Percentiles rank a stretch among this genome's conserved stretches.
Evolutionary conservation across 2,888 invertebrate genomes (phyloP).

Genomic region (Torymus tubicola): DNA sequence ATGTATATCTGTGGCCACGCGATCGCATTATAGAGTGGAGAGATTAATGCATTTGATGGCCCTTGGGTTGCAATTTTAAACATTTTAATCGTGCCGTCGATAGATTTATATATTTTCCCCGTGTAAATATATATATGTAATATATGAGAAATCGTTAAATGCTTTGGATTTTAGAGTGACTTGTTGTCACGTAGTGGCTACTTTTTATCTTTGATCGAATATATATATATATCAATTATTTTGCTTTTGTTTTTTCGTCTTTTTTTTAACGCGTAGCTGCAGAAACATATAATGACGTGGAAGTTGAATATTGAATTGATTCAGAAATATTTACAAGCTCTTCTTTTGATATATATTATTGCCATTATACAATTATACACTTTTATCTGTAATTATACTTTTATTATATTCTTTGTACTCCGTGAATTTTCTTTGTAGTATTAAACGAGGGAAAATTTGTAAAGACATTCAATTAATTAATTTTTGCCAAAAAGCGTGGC

Average conservation of each 20-base stretch:
- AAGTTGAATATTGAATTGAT: constrained; percentile 13
- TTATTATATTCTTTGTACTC: constrained; percentile 37
- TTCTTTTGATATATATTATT: constrained; percentile 39
- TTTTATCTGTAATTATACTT: constrained; percentile 34
- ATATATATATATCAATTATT: neutral
- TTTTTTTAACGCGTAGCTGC: constrained; percentile 14
- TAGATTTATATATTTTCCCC: no score
- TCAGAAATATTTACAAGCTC: constrained; percentile 27
- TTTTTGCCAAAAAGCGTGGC: constrained; percentile 23
- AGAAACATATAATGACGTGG: neutral
- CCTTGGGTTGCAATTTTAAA: no score
- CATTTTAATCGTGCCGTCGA: no score
- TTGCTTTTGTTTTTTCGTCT: neutral
- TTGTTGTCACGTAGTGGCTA: no score
- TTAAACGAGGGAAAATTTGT: neutral
- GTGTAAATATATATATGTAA: no score
- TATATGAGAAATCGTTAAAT: neutral
- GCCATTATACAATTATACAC: constrained; percentile 33
- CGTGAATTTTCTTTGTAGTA: constrained; percentile 30
- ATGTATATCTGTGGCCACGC: neutral
- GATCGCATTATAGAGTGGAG: neutral
- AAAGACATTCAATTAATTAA: constrained; percentile 1
- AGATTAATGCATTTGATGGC: no score
- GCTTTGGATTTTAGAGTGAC: constrained; percentile 4
- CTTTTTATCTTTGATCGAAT: neutral